Evolutionary conservation across 2,888 invertebrate species (phyloP).

Genomic region (Dolomedes plantarius): DNA sequence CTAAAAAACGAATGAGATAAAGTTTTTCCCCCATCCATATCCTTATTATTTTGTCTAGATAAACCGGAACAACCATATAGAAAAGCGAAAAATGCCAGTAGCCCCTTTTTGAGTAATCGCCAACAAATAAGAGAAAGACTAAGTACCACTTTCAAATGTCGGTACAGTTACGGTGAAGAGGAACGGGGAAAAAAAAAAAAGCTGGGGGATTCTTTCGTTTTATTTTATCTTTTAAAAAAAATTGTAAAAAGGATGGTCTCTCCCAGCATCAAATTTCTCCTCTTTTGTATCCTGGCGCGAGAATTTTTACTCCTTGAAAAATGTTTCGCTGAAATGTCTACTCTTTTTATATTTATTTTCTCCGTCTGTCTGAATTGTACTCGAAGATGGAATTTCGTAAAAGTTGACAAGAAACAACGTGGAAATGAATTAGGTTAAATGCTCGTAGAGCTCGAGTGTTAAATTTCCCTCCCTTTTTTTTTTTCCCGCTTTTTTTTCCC

Average conservation of each 20-base stretch:
- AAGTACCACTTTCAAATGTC: conserved; percentile 59
- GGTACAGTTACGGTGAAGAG: conserved; percentile 1
- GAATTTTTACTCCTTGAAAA: conserved; percentile 39
- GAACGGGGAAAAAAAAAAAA: background rate
- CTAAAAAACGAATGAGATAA: conserved; percentile 17
- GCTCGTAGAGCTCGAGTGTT: conserved; percentile 42
- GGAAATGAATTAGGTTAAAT: conserved; percentile 62
- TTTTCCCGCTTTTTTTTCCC: background rate
- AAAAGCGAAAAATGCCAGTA: conserved; percentile 22
- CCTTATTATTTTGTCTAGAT: conserved; percentile 45
- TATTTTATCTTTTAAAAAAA: conserved; percentile 2
- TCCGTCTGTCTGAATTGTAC: conserved; percentile 9
- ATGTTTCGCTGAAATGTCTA: conserved; percentile 54
- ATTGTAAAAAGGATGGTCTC: background rate
- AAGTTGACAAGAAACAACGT: conserved; percentile 51
- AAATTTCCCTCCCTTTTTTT: conserved; percentile 25
- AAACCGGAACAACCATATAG: conserved; percentile 28
- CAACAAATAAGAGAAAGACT: conserved; percentile 63
- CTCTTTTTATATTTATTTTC: conserved; percentile 27
- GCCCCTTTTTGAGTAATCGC: conserved; percentile 47
- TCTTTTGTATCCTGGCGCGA: conserved; percentile 20
- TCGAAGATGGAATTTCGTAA: conserved; percentile 51
- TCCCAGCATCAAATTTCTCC: conserved; percentile 56
- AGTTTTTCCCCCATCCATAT: background rate
- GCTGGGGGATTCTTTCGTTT: conserved; percentile 1